A percentile compares a stretch with the other conserved stretches of the same genome.
phyloP scores from a whole-genome alignment of 2,888 invertebrate genomes.

The Apocheima hispidaria region DNA sequence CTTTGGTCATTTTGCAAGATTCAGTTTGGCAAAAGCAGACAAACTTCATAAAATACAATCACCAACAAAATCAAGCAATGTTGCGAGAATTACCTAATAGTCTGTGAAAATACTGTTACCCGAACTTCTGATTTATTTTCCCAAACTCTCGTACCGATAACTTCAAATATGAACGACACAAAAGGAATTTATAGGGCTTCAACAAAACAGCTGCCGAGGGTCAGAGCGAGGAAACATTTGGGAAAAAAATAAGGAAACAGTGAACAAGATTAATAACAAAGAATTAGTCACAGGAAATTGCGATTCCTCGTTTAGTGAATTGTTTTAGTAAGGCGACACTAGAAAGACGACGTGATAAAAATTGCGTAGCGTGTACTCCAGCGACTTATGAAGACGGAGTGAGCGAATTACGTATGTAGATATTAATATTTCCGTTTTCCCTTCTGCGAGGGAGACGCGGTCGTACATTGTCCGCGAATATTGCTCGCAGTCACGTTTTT shows the following conservation, averaged over 20 bases:
- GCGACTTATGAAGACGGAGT: constrained; percentile 69
- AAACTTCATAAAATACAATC: constrained; percentile 16
- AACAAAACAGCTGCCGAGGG: constrained; percentile 38
- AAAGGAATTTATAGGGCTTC: constrained; percentile 39
- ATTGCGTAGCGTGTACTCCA: constrained; percentile 64
- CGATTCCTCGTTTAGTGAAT: constrained; percentile 75
- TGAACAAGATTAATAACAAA: constrained; percentile 73
- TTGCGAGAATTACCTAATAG: constrained; percentile 34
- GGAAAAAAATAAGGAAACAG: constrained; percentile 62
- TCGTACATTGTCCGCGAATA: constrained; percentile 46
- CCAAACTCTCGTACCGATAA: constrained; percentile 36
- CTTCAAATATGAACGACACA: constrained; percentile 40
- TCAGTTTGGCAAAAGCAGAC: neutral
- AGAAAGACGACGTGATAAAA: constrained; percentile 61
- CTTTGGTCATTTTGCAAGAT: neutral
- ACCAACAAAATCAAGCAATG: constrained; percentile 26
- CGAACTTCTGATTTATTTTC: constrained; percentile 38
- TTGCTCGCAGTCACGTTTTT: constrained; percentile 46
- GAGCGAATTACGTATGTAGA: constrained; percentile 67
- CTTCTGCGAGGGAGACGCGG: constrained; percentile 49
- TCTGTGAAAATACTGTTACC: constrained; percentile 37
- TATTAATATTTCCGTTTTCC: constrained; percentile 61
- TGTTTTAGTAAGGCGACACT: constrained; percentile 58
- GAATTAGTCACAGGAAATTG: constrained; percentile 77
- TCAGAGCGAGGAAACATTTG: constrained; percentile 33